Percentiles rank a stretch among this genome's conserved stretches.
These are phyloP conservation scores for Mimachlamys varia DNA, from an alignment of 2,888 invertebrate species.

Conservation along the genomic window DNA sequence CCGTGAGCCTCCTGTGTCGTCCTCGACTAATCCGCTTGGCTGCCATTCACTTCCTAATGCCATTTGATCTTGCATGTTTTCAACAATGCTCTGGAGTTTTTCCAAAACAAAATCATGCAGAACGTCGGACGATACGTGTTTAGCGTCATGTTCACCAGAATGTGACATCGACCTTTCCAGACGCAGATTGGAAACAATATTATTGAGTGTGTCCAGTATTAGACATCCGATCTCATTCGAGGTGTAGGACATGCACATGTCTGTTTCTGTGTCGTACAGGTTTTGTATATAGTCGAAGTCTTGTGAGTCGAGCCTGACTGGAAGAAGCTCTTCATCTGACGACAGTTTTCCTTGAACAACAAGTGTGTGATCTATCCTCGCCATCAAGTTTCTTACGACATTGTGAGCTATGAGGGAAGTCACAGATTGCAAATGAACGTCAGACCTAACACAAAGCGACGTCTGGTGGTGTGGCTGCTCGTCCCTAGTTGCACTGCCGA, in stretches of 20 bases:
- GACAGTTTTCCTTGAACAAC: not conserved
- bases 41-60: slow-evolving; percentile 44
- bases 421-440: slow-evolving; percentile 40
- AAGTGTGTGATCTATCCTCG: slow-evolving; percentile 41
- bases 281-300: not conserved
- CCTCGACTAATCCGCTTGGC: not conserved
- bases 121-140: slow-evolving; percentile 39
- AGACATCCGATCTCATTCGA: slow-evolving; percentile 59
- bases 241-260: slow-evolving; percentile 42
- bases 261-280: not conserved
- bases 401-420: slow-evolving; percentile 47
- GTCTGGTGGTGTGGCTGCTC: slow-evolving; percentile 25
- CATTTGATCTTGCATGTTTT: slow-evolving; percentile 59
- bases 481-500: slow-evolving; percentile 48
- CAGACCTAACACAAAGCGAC: slow-evolving; percentile 9
- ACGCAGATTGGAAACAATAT: slow-evolving; percentile 61
- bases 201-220: slow-evolving; percentile 64
- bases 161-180: slow-evolving; percentile 57
- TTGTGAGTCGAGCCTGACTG: not conserved
- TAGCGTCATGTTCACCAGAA: not conserved
- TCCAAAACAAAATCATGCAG: slow-evolving; percentile 63
- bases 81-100: slow-evolving; percentile 59
- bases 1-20: not conserved
- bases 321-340: slow-evolving; percentile 36
- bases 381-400: slow-evolving; percentile 45